Evolutionary conservation across 2,797 vertebrate genomes (phyloP), one percentile per base, ranked within the genome.

Genomic region (Fringilla coelebs): DNA sequence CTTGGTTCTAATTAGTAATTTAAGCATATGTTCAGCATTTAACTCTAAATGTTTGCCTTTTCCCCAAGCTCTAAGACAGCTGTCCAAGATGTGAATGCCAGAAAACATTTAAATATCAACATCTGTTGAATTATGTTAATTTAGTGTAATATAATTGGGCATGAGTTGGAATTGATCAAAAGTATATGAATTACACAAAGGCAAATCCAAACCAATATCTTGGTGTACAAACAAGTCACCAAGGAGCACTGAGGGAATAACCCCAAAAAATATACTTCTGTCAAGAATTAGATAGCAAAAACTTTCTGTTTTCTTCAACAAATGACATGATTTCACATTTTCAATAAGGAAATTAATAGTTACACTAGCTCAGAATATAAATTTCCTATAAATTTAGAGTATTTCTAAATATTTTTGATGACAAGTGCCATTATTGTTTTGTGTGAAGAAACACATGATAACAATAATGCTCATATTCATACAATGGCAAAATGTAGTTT

Each of bases 81-180:
- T 98, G 98, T 98, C 98, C 97, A 98, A 98, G 96, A 98, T 96
- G 85, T 94, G 97, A 98, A 98, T 98, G 98, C 98, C 98, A 98
- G 97, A 98, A 98, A 98, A 98, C 97, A 98, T 98, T 98, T 98
- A 98, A 98, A 98, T 98, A 98, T 98, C 98, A 98, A 98, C 98
- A 98, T 98, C 98, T 98, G 98, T 96, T 98, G 98, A 98, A 98
- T 98, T 98, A 98, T 98, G 98, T 98, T 98, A 98, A 98, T 98
- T 98, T 97, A 98, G 96, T 98, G 96, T 98, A 98, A 98, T 98
- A 98, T 98, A 98, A 98, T 98, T 98, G 98, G 97, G 97, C 96
- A 97, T 97, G 96, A 98, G 97, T 97, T 98, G 96, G 97, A 98
- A 98, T 97, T 97, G 98, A 98, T 98, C 97, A 97, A 95, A 98